A percentile compares a stretch with the other conserved stretches of the same genome.
phyloP scores from a whole-genome alignment of 1,140 invertebrate genomes.

The Drosophila nannoptera region DNA sequence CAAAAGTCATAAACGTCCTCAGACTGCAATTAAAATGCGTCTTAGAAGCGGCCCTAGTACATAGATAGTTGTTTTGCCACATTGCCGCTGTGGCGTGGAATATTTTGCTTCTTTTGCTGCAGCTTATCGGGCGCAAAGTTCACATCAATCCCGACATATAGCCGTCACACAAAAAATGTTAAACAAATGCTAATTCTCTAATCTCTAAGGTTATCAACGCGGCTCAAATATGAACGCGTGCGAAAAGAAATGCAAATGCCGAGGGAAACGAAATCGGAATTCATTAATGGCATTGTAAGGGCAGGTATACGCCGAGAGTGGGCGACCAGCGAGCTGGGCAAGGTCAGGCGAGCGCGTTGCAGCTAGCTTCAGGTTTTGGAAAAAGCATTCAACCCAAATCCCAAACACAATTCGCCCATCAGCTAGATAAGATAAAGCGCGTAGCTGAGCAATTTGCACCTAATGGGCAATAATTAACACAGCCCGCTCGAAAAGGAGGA shows the following conservation, averaged over 20 bases:
- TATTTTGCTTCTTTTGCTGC: conserved; percentile 4
- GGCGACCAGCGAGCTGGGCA: conserved; percentile 41
- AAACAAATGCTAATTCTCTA: conserved; percentile 47
- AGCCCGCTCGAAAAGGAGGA: background rate
- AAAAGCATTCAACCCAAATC: conserved; percentile 30
- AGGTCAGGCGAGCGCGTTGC: conserved; percentile 41
- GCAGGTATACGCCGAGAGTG: conserved; percentile 56
- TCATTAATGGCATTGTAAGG: conserved; percentile 23
- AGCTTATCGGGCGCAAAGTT: conserved; percentile 43
- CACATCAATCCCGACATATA: conserved; percentile 32
- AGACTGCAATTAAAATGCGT: conserved; percentile 25
- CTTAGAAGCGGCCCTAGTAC: background rate
- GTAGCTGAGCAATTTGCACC: conserved; percentile 29
- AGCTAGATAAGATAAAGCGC: conserved; percentile 54
- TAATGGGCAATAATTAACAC: conserved; percentile 66
- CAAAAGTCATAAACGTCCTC: conserved; percentile 2
- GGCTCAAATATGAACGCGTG: conserved; percentile 36
- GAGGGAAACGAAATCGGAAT: conserved; percentile 3
- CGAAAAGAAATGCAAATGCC: conserved; percentile 53
- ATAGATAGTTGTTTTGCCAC: conserved; percentile 5
- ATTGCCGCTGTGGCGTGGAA: background rate
- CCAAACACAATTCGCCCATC: conserved; percentile 39
- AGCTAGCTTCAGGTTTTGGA: background rate
- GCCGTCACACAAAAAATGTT: conserved; percentile 31
- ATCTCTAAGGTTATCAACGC: conserved; percentile 61